Evolutionary conservation across 2,113 vertebrate species (phyloP).

Genomic region (Physeter macrocephalus): DNA sequence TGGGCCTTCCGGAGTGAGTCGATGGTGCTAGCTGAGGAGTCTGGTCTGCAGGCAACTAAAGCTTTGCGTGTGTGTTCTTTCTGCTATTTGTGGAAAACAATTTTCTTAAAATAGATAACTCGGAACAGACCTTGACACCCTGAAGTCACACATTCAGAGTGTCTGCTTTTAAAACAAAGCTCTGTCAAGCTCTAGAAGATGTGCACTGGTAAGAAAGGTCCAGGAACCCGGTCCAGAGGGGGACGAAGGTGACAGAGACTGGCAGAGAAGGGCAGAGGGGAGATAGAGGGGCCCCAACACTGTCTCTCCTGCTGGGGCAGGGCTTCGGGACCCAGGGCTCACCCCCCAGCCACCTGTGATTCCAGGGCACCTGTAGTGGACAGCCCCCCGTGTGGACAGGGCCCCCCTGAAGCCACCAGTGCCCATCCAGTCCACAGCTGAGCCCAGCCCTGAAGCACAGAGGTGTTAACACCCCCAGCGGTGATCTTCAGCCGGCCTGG

Average conservation of each 20-base stretch:
- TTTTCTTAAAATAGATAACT: not conserved
- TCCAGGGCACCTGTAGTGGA: not conserved
- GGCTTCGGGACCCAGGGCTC: not conserved
- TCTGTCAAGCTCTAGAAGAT: not conserved
- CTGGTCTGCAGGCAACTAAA: not conserved
- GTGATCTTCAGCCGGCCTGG: not conserved
- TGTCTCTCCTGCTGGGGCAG: not conserved
- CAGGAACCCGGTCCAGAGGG: not conserved
- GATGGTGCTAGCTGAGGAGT: not conserved
- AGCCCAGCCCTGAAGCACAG: not conserved
- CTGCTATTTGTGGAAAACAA: not conserved
- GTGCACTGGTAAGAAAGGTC: not conserved
- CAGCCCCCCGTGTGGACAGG: not conserved
- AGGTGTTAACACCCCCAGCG: not conserved
- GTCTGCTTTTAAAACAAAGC: not conserved
- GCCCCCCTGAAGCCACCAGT: too few relatives aligned
- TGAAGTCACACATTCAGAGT: not conserved
- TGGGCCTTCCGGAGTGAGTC: not conserved
- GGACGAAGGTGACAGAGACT: too few relatives aligned
- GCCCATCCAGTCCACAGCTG: fast-evolving
- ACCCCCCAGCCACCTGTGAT: not conserved
- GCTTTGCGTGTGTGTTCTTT: not conserved
- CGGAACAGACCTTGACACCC: not conserved
- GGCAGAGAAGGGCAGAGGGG: too few relatives aligned
- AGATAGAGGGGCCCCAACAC: not conserved